phyloP scores from a whole-genome alignment of 2,888 invertebrate genomes.

The Leucophenga montana region DNA sequence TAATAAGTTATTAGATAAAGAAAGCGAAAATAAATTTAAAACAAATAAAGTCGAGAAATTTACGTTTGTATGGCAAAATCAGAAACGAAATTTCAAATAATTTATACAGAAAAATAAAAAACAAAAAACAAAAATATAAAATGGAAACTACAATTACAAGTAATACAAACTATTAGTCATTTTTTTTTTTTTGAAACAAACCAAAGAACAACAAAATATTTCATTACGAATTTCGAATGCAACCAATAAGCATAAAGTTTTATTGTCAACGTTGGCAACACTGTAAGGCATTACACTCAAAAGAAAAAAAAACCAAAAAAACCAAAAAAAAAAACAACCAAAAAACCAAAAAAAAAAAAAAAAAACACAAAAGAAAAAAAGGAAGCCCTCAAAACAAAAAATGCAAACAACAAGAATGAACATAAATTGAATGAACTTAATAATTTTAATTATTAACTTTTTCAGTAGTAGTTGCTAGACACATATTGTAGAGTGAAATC shows the following conservation, averaged over 20 bases:
- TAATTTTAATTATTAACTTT: conserved; percentile 62
- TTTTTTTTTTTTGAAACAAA: too few species aligned
- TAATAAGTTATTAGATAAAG: not conserved
- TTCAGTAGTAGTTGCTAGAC: conserved; percentile 60
- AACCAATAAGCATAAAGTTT: conserved; percentile 24
- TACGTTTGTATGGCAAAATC: conserved; percentile 1
- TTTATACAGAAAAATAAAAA: not conserved
- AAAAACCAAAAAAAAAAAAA: conserved; percentile 59
- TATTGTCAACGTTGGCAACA: conserved; percentile 24
- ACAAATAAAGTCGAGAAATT: not conserved
- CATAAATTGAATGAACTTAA: conserved; percentile 57
- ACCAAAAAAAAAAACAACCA: conserved; percentile 27
- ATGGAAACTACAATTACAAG: not conserved
- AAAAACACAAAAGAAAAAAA: conserved; percentile 56
- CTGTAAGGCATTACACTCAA: conserved; percentile 51
- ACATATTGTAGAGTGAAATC: conserved; percentile 65
- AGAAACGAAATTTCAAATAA: not conserved
- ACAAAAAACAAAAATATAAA: not conserved
- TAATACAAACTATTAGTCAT: not conserved
- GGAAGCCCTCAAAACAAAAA: conserved; percentile 29
- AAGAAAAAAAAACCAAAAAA: conserved; percentile 53
- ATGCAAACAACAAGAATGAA: conserved; percentile 32
- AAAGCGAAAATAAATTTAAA: not conserved
- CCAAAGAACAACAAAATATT: too few species aligned
- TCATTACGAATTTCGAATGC: too few species aligned